Evolutionary conservation across 2,113 vertebrate species (phyloP), one percentile per base, ranked within the genome.

Genomic region (Caranx ignobilis): DNA sequence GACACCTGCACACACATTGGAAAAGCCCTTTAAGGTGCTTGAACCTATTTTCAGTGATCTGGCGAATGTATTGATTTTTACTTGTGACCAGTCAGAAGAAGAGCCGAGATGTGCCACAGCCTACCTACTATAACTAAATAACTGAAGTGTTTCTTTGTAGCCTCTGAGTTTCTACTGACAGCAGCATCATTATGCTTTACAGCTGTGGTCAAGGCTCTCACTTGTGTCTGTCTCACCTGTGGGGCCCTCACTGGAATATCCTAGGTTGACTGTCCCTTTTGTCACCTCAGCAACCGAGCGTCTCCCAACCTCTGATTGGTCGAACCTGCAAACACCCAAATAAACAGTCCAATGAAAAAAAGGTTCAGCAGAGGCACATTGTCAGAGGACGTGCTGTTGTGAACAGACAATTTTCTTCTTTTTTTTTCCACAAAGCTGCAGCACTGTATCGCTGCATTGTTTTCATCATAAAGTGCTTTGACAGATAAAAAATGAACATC

Each of bases 251-350:
- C 11, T 45, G 2, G 79, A 67, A 52, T 87, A 94, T 48, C 90
- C 94, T 62, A 71, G 43, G 83, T 94, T 95, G 68, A 88, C 62
- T 32, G 67, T 82, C 26, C 93, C 94, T 8, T 55, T 73, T 18
- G 83, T 85, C 21, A 9, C 83, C 83, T 62, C 87, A 62, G 87
- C 87, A 89, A 84, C 82, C 0, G 31, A 61, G 52, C n/a, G 26
- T 55, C 45, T 75, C 64, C 72, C 62, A 7, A 31, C 70, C 47
- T 19, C 65, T 5, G 87, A 87, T 76, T 89, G 83, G 75, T 74
- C 16, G 18, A 80, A 81, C 85, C 93, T 93, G 80, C 35, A 86
- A 86, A 81, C 43, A n/a, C 39, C 55, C 67, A 83, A 45, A 80
- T 55, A 26, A 84, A 41, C 2, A 0, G 70, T 39, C 70, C 81